Evolutionary conservation across 2,113 vertebrate genomes (phyloP).

Genomic region (Ailuropoda melanoleuca): DNA sequence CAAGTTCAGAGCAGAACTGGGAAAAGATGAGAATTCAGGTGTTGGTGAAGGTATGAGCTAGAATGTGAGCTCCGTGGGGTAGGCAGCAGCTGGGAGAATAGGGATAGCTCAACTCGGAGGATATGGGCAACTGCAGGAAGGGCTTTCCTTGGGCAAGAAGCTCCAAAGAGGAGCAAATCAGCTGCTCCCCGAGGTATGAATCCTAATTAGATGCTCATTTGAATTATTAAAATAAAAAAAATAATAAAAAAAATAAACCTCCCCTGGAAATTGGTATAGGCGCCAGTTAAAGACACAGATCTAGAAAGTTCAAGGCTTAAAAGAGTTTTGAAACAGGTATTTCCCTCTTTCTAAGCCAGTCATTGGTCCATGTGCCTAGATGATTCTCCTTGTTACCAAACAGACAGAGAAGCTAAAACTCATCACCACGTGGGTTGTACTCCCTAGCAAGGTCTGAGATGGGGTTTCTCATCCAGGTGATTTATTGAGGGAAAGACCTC

Average conservation of each 20-base stretch:
- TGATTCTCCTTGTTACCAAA: not conserved
- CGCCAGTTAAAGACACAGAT: not conserved
- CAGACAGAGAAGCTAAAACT: not conserved
- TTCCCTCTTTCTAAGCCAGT: not conserved
- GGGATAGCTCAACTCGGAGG: not conserved
- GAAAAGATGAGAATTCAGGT: not conserved
- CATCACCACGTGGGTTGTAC: not conserved
- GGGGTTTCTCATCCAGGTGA: not conserved
- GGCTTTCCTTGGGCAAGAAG: not conserved
- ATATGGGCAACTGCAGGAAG: not conserved
- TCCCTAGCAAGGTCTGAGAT: not conserved
- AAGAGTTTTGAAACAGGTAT: not conserved
- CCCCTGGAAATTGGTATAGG: not conserved
- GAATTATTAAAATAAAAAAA: not conserved
- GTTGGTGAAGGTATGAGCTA: not conserved
- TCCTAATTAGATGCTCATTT: not conserved
- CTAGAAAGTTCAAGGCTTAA: not conserved
- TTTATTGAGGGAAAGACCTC: not conserved
- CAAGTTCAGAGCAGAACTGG: not conserved
- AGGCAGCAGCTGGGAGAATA: not conserved
- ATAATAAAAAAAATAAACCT: not conserved
- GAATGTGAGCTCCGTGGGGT: not conserved
- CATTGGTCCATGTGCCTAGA: not conserved
- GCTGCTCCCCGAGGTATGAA: not conserved
- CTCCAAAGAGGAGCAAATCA: not conserved